Conservation (phyloP, 1,140 invertebrate genomes). For the Gonioctena quinquepunctata region DNA sequence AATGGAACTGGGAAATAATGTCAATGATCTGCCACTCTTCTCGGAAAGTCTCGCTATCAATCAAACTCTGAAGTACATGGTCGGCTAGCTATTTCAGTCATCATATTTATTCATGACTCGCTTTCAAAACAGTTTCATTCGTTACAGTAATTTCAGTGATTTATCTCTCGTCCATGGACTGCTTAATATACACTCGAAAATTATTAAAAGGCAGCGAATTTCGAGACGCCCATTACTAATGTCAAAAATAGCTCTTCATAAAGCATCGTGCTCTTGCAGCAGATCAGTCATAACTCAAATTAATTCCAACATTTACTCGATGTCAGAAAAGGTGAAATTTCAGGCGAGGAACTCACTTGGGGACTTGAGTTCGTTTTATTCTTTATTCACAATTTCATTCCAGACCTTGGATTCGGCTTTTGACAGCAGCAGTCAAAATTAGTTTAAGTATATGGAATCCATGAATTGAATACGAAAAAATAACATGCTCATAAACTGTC, state of each 20-base stretch:
- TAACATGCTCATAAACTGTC: too few relatives aligned
- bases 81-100: not conserved
- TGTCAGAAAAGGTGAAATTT: not conserved
- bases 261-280: not conserved
- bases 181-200: not conserved
- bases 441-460: too few relatives aligned
- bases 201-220: not conserved
- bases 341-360: too few relatives aligned
- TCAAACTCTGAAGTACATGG: not conserved
- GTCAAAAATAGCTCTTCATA: constrained; percentile 8
- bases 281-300: constrained; percentile 1
- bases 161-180: not conserved
- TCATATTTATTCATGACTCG: not conserved
- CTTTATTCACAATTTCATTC: too few relatives aligned
- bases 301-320: not conserved
- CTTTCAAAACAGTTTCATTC: not conserved
- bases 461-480: too few relatives aligned
- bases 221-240: not conserved
- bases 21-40: too few relatives aligned
- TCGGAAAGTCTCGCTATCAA: too few relatives aligned
- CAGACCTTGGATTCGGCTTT: too few relatives aligned
- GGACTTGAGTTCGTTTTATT: too few relatives aligned
- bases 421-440: too few relatives aligned
- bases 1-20: too few relatives aligned
- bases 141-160: not conserved